Evolutionary conservation across 1,140 invertebrate species (phyloP).

Genomic region (Tetramorium simillimum): DNA sequence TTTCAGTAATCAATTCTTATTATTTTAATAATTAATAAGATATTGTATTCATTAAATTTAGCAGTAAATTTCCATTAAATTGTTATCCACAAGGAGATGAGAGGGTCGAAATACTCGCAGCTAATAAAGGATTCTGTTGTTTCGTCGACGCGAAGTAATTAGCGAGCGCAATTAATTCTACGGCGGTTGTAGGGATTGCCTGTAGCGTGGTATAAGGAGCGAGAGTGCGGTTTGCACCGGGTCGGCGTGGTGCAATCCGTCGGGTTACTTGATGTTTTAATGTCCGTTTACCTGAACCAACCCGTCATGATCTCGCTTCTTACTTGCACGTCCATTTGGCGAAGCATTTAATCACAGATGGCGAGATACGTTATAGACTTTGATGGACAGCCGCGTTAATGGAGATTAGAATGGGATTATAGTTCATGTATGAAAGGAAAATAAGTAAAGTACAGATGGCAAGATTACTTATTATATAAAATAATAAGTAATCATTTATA

Average conservation of each 20-base stretch:
- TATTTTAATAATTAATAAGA: slow-evolving; percentile 21
- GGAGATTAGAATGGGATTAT: slow-evolving; percentile 19
- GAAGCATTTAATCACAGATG: slow-evolving; percentile 60
- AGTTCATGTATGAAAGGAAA: not conserved
- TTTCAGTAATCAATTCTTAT: not conserved
- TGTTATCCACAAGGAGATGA: not conserved
- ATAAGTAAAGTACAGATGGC: not conserved
- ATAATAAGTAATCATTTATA: not conserved
- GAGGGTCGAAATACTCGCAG: slow-evolving; percentile 59
- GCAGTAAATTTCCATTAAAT: slow-evolving; percentile 56
- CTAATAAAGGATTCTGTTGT: slow-evolving; percentile 75
- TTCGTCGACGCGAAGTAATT: slow-evolving; percentile 73
- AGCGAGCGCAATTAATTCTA: slow-evolving; percentile 77
- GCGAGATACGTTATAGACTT: slow-evolving; percentile 11
- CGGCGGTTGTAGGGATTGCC: slow-evolving; percentile 68
- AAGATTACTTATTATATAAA: not conserved
- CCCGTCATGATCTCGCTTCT: slow-evolving; percentile 47
- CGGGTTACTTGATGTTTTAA: slow-evolving; percentile 49
- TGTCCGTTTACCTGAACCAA: slow-evolving; percentile 32
- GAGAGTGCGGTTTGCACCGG: slow-evolving; percentile 66
- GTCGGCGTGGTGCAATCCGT: slow-evolving; percentile 63
- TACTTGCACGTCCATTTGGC: slow-evolving; percentile 47
- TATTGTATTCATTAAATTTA: not conserved
- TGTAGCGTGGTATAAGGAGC: slow-evolving; percentile 46
- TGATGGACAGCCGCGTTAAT: slow-evolving; percentile 39